Percentiles rank a stretch among this genome's conserved stretches.
These are phyloP conservation scores for Notechis scutatus DNA, from an alignment of 2,113 vertebrate species.

Conservation along the genomic window DNA sequence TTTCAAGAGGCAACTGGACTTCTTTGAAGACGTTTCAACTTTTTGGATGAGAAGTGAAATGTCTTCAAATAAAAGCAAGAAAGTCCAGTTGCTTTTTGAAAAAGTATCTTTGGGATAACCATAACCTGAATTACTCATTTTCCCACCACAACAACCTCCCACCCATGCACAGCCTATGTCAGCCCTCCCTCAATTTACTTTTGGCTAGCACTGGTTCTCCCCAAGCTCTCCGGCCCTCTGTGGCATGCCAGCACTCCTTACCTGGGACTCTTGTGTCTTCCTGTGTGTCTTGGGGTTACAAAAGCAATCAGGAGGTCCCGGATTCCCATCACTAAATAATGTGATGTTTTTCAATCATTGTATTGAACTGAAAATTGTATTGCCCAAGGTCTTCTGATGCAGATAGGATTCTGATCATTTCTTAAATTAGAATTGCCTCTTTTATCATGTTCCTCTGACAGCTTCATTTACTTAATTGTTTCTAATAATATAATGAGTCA, in stretches of 20 bases:
- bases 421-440: constrained; percentile 1
- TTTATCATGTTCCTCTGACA: too few species aligned
- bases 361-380: neutral
- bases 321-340: neutral
- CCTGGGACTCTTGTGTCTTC: neutral
- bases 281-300: neutral
- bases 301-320: neutral
- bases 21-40: neutral
- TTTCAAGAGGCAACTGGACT: too few species aligned
- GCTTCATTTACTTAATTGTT: neutral
- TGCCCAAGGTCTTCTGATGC: neutral
- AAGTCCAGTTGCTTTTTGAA: neutral
- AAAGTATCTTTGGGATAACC: neutral
- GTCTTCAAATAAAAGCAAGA: neutral
- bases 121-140: neutral
- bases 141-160: neutral
- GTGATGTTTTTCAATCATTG: neutral
- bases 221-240: neutral
- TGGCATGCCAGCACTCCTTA: neutral
- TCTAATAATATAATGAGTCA: accelerated
- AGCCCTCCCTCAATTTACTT: neutral
- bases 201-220: neutral
- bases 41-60: neutral
- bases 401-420: neutral
- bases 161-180: neutral